These are phyloP conservation scores for Eurytoma adleriae DNA, from an alignment of 2,888 invertebrate species.

Conservation along the genomic window DNA sequence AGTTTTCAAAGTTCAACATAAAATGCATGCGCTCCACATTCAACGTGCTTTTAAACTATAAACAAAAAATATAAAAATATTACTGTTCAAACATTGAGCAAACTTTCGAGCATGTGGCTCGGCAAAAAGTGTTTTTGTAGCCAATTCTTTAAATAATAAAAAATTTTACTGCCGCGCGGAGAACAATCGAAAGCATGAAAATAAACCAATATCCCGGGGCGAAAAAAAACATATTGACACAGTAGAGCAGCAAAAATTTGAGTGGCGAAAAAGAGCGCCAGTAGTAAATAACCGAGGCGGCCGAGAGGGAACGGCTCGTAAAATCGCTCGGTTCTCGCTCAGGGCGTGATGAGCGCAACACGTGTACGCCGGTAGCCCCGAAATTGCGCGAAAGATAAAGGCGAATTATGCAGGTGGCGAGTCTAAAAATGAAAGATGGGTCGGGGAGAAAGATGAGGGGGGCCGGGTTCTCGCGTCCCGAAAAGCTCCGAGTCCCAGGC, in stretches of 20 bases:
- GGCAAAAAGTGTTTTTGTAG: no score
- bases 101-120: no score
- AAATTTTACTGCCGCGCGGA: no score
- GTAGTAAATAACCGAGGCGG: slow-evolving; percentile 42
- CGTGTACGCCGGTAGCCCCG: slow-evolving; percentile 49
- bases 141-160: no score
- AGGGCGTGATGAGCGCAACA: background rate
- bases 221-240: slow-evolving; percentile 48
- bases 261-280: slow-evolving; percentile 20
- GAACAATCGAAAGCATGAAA: slow-evolving; percentile 16
- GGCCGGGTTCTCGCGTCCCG: slow-evolving; percentile 15
- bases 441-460: background rate
- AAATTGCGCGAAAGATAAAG: slow-evolving; percentile 54
- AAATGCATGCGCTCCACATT: no score
- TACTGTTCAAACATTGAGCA: no score
- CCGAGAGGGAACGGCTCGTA: slow-evolving; percentile 35
- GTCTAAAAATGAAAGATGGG: background rate
- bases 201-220: slow-evolving; percentile 3
- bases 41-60: no score
- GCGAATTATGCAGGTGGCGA: slow-evolving; percentile 52
- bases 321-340: slow-evolving; percentile 7
- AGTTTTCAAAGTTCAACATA: no score
- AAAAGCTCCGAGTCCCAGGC: background rate
- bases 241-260: slow-evolving; percentile 34
- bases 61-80: no score